Conservation (phyloP, 1,140 invertebrate species). For the Glomeris maerens region DNA sequence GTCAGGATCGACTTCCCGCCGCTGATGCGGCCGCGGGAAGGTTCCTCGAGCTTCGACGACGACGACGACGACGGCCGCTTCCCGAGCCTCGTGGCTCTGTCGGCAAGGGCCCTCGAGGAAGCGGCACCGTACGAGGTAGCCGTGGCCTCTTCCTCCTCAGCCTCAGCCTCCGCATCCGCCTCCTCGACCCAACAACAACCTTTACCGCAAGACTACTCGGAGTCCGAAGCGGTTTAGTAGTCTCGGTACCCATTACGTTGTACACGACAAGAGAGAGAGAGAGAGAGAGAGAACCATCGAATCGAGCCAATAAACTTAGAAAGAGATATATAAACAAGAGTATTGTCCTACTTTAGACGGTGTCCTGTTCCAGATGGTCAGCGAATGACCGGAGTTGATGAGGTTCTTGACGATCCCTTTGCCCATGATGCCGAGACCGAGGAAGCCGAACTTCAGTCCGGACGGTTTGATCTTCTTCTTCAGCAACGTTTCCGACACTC, state of each 20-base stretch:
- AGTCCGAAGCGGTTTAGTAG: too few species aligned
- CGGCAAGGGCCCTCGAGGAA: constrained; percentile 7
- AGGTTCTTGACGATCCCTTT: constrained; percentile 88
- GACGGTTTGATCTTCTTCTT: constrained; percentile 78
- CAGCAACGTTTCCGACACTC: constrained; percentile 59
- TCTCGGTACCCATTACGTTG: too few species aligned
- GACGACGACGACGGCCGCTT: constrained; percentile 11
- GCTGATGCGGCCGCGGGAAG: neutral
- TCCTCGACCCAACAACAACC: too few species aligned
- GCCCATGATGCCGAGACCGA: constrained; percentile 93
- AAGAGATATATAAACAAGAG: constrained; percentile 1
- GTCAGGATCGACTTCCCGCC: neutral
- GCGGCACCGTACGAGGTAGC: constrained; percentile 10
- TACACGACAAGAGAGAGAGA: neutral
- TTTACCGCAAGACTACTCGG: too few species aligned
- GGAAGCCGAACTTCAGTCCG: constrained; percentile 77
- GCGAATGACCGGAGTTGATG: constrained; percentile 81
- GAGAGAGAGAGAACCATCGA: neutral
- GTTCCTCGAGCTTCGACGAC: neutral
- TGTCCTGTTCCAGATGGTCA: constrained; percentile 87
- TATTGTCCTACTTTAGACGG: constrained; percentile 61
- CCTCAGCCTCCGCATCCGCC: too few species aligned
- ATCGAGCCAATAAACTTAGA: constrained; percentile 2
- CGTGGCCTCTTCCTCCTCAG: constrained; percentile 4
- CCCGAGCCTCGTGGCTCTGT: constrained; percentile 12